Base-by-base conservation (phyloP, 2,797 vertebrate genomes). In the Urocyon cinereoargenteus region DNA sequence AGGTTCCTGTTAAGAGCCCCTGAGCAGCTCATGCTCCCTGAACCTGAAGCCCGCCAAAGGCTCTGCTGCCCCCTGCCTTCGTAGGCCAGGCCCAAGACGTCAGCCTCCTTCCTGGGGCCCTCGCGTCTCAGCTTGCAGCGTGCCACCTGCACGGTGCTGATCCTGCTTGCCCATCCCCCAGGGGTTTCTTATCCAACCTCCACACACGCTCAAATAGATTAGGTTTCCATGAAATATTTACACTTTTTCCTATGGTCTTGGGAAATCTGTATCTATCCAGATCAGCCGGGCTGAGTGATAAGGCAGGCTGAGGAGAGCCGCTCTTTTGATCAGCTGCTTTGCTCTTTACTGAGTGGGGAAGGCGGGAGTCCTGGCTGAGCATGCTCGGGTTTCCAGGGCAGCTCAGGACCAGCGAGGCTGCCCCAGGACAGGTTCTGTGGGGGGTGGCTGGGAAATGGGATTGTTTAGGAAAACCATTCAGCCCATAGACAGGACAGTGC, bases 141-240 rank as follows among this genome's bases (percentile, higher is more conserved):
- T 2, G 34, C 31, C 64, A 21, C 85, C 31, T 92, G 28, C 13
- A 5, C 1, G 8, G 22, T 3, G 7, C 34, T 82, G 61, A 28
- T 57, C 6, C 45, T 70, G 24, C n/a, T 55, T 51, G 49, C n/a
- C 36, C 18, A 53, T 24, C 11, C n/a, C 45, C 16, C 19, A 70
- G 4, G 14, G 51, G 4, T 28, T 93, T 31, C 15, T 97, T n/a
- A 55, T 12, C 66, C 34, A 87, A 1, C 5, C 31, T 77, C 53
- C 61, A 84, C 16, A 40, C 3, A 0, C 6, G 40, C 21, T 91
- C 21, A 34, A 22, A 34, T 83, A 77, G 55, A 90, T 90, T 93
- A 73, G 31, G 15, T 96, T 91, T 92, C 81, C 55, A 66, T 94
- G 70, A 95, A 96, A 92, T 68, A 95, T 92, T 78, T 15, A 95